phyloP scores from a whole-genome alignment of 2,888 invertebrate species.

The Ganaspis brasiliensis region DNA sequence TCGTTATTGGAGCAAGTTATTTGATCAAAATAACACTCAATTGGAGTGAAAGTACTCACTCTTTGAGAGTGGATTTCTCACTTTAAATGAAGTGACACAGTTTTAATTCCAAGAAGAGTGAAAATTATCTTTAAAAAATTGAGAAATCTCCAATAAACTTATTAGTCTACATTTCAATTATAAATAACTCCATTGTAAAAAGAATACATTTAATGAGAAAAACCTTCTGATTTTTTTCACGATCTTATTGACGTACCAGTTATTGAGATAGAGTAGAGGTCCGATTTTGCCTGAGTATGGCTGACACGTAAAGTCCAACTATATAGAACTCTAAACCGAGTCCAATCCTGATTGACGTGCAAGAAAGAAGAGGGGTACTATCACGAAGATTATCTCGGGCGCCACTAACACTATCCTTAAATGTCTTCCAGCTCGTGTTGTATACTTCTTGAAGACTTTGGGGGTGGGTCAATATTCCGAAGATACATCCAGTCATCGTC shows the following conservation, averaged over 20 bases:
- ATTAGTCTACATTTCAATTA: too few species aligned
- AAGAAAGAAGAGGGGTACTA: conserved; percentile 75
- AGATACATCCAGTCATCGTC: conserved; percentile 69
- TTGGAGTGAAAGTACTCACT: too few species aligned
- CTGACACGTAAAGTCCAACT: conserved; percentile 71
- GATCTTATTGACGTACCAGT: not conserved
- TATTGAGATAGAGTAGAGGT: not conserved
- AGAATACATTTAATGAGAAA: not conserved
- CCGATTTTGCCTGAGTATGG: conserved; percentile 72
- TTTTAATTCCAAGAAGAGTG: too few species aligned
- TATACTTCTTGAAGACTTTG: conserved; percentile 45
- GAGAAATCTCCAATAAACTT: too few species aligned
- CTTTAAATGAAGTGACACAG: too few species aligned
- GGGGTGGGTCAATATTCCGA: conserved; percentile 41
- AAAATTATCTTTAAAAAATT: too few species aligned
- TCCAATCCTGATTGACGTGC: conserved; percentile 80
- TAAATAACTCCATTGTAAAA: too few species aligned
- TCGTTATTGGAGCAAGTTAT: too few species aligned
- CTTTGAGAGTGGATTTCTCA: too few species aligned
- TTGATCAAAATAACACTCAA: too few species aligned
- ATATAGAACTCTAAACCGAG: conserved; percentile 77
- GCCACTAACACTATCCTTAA: conserved; percentile 75
- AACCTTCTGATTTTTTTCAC: not conserved
- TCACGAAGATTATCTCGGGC: conserved; percentile 78
- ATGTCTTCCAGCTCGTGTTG: conserved; percentile 67